Percentiles rank a stretch among this genome's conserved stretches.
Evolutionary conservation across 2,888 invertebrate genomes (phyloP).

Genomic region (Eupithecia dodoneata): DNA sequence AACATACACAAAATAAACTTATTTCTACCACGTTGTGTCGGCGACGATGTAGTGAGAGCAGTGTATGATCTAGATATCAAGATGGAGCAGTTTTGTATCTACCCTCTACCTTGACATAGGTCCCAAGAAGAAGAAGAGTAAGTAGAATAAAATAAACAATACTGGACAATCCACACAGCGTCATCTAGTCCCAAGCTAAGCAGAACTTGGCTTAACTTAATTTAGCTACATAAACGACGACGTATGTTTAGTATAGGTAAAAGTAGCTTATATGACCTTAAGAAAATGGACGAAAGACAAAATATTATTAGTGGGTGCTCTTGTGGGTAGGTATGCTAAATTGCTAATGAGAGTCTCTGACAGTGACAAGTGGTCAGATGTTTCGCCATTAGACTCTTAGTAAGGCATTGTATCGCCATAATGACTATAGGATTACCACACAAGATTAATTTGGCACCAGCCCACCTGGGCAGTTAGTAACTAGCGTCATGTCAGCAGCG

Average conservation of each 20-base stretch:
- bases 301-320: background rate
- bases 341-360: conserved; percentile 26
- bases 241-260: background rate
- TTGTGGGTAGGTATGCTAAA: conserved; percentile 1
- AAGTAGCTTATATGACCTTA: background rate
- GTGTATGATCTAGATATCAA: no score
- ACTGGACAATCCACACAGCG: no score
- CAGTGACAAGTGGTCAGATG: conserved; percentile 31
- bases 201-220: no score
- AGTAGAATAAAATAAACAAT: no score
- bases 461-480: conserved; percentile 16
- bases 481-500: background rate
- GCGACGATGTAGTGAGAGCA: no score
- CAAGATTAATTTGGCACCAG: conserved; percentile 18
- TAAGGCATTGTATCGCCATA: conserved; percentile 27
- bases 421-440: conserved; percentile 23
- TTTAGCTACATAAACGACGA: background rate
- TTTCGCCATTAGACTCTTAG: conserved; percentile 22
- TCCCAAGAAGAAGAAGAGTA: background rate
- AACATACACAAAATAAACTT: no score
- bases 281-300: background rate
- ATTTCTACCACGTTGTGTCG: no score
- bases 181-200: no score
- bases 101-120: background rate
- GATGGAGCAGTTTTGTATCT: no score